phyloP scores from a whole-genome alignment of 2,113 vertebrate species.

The Phylloscopus trochilus region DNA sequence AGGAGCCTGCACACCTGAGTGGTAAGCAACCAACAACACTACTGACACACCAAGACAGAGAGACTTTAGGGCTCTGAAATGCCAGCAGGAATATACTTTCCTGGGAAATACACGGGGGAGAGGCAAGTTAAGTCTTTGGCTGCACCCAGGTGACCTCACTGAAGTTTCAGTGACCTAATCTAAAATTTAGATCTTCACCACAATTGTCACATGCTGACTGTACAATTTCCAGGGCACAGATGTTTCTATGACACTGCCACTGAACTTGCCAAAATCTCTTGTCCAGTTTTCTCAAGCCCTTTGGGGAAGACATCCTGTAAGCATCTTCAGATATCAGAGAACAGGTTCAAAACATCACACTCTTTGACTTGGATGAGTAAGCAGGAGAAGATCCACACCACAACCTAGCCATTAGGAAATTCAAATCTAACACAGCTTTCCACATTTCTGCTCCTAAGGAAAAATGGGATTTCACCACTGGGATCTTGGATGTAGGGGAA shows the following conservation, averaged over 20 bases:
- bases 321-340: accelerated
- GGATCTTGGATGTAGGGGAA: neutral
- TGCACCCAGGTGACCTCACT: neutral
- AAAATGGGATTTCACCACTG: neutral
- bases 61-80: neutral
- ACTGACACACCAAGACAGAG: neutral
- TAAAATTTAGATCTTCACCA: neutral
- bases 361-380: neutral
- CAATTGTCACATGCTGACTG: neutral
- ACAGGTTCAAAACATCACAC: neutral
- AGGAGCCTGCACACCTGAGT: neutral
- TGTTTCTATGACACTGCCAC: neutral
- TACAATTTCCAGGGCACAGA: neutral
- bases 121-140: neutral
- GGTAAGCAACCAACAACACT: neutral
- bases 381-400: neutral
- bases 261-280: neutral
- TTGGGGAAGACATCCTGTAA: neutral
- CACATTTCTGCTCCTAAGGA: neutral
- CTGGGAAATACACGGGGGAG: neutral
- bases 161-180: neutral
- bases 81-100: accelerated
- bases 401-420: neutral
- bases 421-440: neutral
- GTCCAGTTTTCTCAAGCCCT: neutral